Base-by-base conservation (phyloP, 1,140 invertebrate genomes). In the Pseudomyrmex concolor region DNA sequence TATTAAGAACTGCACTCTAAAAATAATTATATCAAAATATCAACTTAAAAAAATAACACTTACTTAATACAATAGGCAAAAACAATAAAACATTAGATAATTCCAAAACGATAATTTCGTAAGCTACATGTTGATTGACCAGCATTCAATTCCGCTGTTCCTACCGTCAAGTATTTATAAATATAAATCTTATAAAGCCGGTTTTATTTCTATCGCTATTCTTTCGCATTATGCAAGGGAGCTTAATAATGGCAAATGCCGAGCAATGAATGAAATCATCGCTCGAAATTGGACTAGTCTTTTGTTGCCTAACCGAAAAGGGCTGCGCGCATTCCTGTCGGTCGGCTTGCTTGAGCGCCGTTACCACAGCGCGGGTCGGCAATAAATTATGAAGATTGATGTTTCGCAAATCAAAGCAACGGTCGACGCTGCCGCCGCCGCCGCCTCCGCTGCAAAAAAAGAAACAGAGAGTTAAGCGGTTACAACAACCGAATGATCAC, bases 301-400 rank as follows among this genome's bases (percentile, higher is more conserved):
- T 82, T 82, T 72, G 60, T 62, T 67, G 54, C 19, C 8, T 25
- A 63, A 45, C 50, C 25, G 55, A 62, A 50, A 73, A 67, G 76
- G 55, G 80, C 76, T 62, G 86, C 25, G 34, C 34, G 34, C 84
- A 70, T 83, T 88, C 68, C 13, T 60, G 71, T 68, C 43, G 86
- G 84, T 71, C 63, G 72, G 77, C 59, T 80, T 22, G 51, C 22
- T 48, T n/a, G 73, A 59, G 34, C 64, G 62, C 22, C 55, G 57
- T 85, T 87, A 74, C 77, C 84, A 85, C 76, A 84, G 45, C 73
- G 60, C 66, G 43, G 88, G 73, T 77, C 87, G 84, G 71, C 84
- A 70, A 87, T 89, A 89, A 89, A 89, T 89, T 81, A 89, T 78
- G 84, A 85, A 89, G 88, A 89, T 89, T 86, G 88, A 89, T 89